Base-by-base conservation (phyloP, 2,888 invertebrate genomes). In the Clistopyga incitator region DNA sequence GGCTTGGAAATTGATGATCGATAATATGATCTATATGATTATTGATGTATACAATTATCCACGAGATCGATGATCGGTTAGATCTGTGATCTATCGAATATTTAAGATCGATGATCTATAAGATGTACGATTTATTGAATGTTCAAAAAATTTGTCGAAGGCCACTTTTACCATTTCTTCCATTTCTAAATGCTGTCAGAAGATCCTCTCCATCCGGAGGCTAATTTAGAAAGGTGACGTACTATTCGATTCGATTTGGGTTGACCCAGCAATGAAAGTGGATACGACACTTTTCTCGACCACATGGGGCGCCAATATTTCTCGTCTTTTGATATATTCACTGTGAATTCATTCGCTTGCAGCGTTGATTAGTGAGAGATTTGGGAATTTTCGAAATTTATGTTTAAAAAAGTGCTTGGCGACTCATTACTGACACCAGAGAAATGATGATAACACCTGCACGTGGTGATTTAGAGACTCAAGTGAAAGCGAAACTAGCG, bases 161-260 rank as follows among this genome's bases (percentile, higher is more conserved):
- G 23, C 45, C 65, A 3, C 47, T 76, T 64, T 81, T 71, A 42
- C 65, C 76, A 72, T 72, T 64, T 50, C 78, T 67, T 67, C 65
- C 54, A 45, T 72, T 42, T 11, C 10, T 18, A 25, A 25, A 20
- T 64, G 38, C 8, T 65, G 20, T 50, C 59, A 25, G 52, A 47
- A 54, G 54, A 42, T 61, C 42, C 10, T 38, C 34, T 29, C 25
- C 56, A 47, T 80, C 71, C 79, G 72, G 82, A 86, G 86, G 85
- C 77, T 86, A 81, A 85, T 90, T 90, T 90, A 88, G 90, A 90
- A 90, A 90, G 90, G 90, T 87, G 76, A 85, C 65, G 79, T 76
- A 71, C 87, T 75, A 78, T 86, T 79, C 84, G 81, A 89, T 88
- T 88, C 85, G 81, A 89, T 88, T 88, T 84, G 88, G 86, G 88